These are phyloP conservation scores for Opisthograptis luteolata DNA, from an alignment of 2,888 invertebrate genomes.

Conservation along the genomic window DNA sequence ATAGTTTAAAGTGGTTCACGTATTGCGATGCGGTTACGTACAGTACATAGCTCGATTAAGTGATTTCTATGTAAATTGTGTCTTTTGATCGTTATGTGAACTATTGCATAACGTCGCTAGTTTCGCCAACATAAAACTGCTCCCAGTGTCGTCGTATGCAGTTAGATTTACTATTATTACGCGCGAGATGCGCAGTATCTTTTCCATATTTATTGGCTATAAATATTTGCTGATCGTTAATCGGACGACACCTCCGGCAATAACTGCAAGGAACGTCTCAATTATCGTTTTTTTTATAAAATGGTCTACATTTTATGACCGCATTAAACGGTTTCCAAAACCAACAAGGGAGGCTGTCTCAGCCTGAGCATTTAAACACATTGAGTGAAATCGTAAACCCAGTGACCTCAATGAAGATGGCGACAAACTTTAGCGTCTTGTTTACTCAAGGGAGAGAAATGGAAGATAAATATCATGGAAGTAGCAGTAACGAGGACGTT, in stretches of 20 bases:
- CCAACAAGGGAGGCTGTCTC: conserved; percentile 56
- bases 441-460: conserved; percentile 48
- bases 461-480: conserved; percentile 33
- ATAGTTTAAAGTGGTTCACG: conserved; percentile 42
- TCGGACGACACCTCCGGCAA: conserved; percentile 45
- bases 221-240: conserved; percentile 65
- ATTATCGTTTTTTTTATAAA: conserved; percentile 47
- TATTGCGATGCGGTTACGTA: conserved; percentile 37
- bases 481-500: conserved; percentile 15
- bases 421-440: conserved; percentile 45
- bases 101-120: conserved; percentile 7
- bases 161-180: conserved; percentile 8
- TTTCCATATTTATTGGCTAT: conserved; percentile 48
- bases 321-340: conserved; percentile 62
- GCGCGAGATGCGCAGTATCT: conserved; percentile 23
- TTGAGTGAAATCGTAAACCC: conserved; percentile 74
- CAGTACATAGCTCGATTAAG: conserved; percentile 35
- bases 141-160: background rate
- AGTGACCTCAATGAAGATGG: conserved; percentile 64
- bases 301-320: conserved; percentile 47
- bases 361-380: conserved; percentile 57
- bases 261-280: conserved; percentile 44
- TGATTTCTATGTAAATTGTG: conserved; percentile 35
- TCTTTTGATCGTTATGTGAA: conserved; percentile 23
- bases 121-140: conserved; percentile 4